These are phyloP conservation scores for Hestina assimilis DNA, from an alignment of 1,140 invertebrate species.

Conservation along the genomic window DNA sequence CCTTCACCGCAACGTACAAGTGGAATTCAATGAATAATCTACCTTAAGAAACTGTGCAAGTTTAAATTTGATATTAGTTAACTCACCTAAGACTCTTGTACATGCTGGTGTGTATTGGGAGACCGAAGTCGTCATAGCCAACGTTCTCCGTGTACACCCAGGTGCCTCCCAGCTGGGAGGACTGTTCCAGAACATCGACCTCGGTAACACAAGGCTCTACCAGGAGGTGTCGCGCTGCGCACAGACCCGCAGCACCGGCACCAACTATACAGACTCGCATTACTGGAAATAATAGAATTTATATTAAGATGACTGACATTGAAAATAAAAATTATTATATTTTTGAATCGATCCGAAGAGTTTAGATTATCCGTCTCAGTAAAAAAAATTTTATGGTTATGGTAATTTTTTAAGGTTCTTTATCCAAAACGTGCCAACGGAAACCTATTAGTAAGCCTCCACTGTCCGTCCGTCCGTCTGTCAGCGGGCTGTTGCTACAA, in stretches of 20 bases:
- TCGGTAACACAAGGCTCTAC: constrained; percentile 81
- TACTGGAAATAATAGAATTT: constrained; percentile 19
- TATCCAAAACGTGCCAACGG: no score
- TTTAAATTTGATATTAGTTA: no score
- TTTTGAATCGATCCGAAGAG: no score
- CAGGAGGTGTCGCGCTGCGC: constrained; percentile 81
- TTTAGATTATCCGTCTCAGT: no score
- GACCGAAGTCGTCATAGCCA: constrained; percentile 85
- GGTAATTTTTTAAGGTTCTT: no score
- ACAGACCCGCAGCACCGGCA: constrained; percentile 88
- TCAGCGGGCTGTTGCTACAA: no score
- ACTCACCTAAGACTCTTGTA: constrained; percentile 88
- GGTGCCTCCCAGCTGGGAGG: constrained; percentile 88
- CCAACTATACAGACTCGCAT: constrained; percentile 85
- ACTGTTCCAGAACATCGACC: constrained; percentile 88
- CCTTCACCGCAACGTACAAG: no score
- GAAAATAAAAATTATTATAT: neutral
- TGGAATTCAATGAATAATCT: no score
- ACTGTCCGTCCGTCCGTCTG: no score
- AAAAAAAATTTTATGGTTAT: no score
- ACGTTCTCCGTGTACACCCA: constrained; percentile 89
- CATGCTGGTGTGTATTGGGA: constrained; percentile 93
- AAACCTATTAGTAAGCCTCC: no score
- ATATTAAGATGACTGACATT: neutral
- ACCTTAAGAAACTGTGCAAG: no score